phyloP scores from a whole-genome alignment of 2,113 vertebrate species.

The Myiagra hebetior region DNA sequence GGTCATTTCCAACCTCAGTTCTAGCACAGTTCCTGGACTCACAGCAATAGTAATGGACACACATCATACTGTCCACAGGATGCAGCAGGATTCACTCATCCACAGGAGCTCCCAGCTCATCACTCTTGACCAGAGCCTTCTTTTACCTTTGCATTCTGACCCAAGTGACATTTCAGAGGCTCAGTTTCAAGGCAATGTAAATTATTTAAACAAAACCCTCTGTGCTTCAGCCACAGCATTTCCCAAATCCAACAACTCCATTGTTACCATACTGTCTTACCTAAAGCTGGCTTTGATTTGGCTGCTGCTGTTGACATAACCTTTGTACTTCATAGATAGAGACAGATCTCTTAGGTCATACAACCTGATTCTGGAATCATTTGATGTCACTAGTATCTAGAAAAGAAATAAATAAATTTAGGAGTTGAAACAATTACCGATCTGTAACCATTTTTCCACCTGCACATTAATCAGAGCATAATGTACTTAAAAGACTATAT shows the following conservation, averaged over 20 bases:
- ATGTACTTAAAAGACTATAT: neutral
- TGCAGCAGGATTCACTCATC: neutral
- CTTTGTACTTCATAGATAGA: conserved; percentile 98
- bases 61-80: neutral
- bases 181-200: neutral
- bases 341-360: conserved; percentile 97
- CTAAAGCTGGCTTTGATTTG: conserved; percentile 99
- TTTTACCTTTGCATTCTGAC: neutral
- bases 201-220: neutral
- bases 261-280: conserved; percentile 60
- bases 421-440: neutral
- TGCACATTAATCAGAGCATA: neutral
- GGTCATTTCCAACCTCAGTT: neutral
- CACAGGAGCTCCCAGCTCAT: neutral
- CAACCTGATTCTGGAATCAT: conserved; percentile 94
- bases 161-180: neutral
- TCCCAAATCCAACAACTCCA: neutral
- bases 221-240: neutral
- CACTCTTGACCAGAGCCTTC: neutral
- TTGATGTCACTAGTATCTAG: conserved; percentile 96
- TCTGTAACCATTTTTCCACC: neutral
- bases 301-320: conserved; percentile 97
- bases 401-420: neutral
- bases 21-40: neutral
- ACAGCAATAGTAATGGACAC: neutral